A percentile compares a stretch with the other conserved stretches of the same genome.
phyloP scores from a whole-genome alignment of 2,888 invertebrate genomes.

The Chrysolina oricalcia region DNA sequence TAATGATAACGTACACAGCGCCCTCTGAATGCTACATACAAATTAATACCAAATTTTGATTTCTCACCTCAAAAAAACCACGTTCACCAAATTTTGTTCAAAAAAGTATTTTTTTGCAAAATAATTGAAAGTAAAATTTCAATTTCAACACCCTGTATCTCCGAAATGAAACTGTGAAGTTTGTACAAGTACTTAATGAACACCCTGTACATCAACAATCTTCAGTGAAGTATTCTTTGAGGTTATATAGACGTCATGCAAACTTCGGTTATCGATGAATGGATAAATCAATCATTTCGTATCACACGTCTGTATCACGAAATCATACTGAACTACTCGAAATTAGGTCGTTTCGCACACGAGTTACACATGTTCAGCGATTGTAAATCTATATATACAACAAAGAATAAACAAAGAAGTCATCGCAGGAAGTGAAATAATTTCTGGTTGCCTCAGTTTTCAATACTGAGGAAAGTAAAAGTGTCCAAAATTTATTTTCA shows the following conservation, averaged over 20 bases:
- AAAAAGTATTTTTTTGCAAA: no score
- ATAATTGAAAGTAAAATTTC: no score
- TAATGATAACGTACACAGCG: no score
- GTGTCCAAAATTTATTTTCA: neutral
- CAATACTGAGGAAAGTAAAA: conserved; percentile 29
- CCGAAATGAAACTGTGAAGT: no score
- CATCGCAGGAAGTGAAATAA: conserved; percentile 59
- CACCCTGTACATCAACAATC: neutral
- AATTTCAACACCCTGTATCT: no score
- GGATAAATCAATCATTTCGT: conserved; percentile 17
- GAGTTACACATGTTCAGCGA: conserved; percentile 53
- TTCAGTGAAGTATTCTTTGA: neutral
- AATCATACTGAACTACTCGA: conserved; percentile 23
- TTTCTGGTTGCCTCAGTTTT: conserved; percentile 31
- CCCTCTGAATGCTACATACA: no score
- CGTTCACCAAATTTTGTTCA: no score
- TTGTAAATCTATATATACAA: conserved; percentile 61
- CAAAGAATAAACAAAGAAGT: conserved; percentile 60
- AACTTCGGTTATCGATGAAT: neutral
- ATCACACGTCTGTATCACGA: conserved; percentile 11
- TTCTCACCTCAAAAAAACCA: no score
- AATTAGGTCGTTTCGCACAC: conserved; percentile 54
- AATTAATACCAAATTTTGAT: no score
- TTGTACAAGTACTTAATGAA: no score
- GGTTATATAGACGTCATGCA: no score